Evolutionary conservation across 1,140 invertebrate species (phyloP), one percentile per base, ranked within the genome.

Genomic region (Macrobrachium rosenbergii): DNA sequence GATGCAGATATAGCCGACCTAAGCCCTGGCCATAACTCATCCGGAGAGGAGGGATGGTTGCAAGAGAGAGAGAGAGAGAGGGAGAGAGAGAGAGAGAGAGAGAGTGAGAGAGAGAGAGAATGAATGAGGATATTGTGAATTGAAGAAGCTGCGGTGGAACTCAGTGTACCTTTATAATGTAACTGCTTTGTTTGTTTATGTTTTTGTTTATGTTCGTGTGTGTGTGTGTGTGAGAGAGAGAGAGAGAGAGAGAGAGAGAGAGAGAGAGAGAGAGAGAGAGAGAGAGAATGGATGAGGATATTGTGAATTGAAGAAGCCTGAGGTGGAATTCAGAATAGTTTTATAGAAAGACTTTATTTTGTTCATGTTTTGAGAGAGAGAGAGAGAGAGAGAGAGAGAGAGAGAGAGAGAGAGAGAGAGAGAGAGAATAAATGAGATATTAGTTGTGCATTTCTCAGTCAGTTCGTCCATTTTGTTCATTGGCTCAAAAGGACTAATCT

Each of bases 21-120:
- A 67, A 81, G 64, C 79, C 79, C 37, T n/a, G 62, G 23, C 79
- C 79, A 81, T 81, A 81, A 81, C 62, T 81, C 79, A 81, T 43
- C 28, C 23, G 12, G 37, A 17, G 37, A 17, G 21, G 75, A 21
- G 52, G 45, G 75, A 14, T 45, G 12, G 17, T 37, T 45, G 28
- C 37, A 23, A 75, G 72, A 75, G 72, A 75, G 72, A 75, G 72
- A 75, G 72, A 75, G 72, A 75, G 72, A 75, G 72, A 75, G 72
- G 37, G 72, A 75, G 52, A 37, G 28, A 37, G 52, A 52, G 52
- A 52, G 52, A 52, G 52, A 52, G 52, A 52, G 45, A 52, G 45
- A 52, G 45, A 52, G 45, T 5, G 45, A 52, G 45, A 52, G 45
- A 52, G 52, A 52, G 52, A 79, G 77, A 80, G 62, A 45, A 16